Evolutionary conservation across 2,797 vertebrate species (phyloP).

Genomic region (Mus caroli): DNA sequence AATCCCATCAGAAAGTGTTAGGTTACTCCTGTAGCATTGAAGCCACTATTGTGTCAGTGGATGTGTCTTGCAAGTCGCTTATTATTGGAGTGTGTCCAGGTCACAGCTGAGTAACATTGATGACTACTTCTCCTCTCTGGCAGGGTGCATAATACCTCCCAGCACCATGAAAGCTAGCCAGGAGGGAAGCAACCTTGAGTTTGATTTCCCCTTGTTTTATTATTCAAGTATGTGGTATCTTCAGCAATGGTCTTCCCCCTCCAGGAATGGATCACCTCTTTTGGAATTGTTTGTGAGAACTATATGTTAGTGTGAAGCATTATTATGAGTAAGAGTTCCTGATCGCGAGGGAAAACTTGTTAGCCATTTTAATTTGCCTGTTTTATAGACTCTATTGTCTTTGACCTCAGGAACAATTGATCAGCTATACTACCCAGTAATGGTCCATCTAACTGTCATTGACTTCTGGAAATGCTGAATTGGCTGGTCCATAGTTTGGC

Average conservation of each 20-base stretch:
- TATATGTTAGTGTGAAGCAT: background rate
- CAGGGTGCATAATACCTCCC: background rate
- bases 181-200: background rate
- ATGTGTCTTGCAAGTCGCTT: background rate
- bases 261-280: background rate
- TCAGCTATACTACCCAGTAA: background rate
- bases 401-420: background rate
- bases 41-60: background rate
- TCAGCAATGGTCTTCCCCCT: background rate
- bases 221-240: background rate
- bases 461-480: background rate
- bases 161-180: background rate
- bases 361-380: slow-evolving; percentile 40
- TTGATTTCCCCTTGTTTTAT: background rate
- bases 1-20: background rate
- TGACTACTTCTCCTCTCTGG: background rate
- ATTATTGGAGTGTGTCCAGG: too few species aligned
- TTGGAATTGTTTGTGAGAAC: background rate
- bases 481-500: background rate
- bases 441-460: background rate
- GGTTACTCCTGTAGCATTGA: background rate
- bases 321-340: background rate
- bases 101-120: background rate
- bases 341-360: background rate
- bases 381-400: background rate